These are phyloP conservation scores for Lasioglossum pauxillum DNA, from an alignment of 2,888 invertebrate species.

Conservation along the genomic window DNA sequence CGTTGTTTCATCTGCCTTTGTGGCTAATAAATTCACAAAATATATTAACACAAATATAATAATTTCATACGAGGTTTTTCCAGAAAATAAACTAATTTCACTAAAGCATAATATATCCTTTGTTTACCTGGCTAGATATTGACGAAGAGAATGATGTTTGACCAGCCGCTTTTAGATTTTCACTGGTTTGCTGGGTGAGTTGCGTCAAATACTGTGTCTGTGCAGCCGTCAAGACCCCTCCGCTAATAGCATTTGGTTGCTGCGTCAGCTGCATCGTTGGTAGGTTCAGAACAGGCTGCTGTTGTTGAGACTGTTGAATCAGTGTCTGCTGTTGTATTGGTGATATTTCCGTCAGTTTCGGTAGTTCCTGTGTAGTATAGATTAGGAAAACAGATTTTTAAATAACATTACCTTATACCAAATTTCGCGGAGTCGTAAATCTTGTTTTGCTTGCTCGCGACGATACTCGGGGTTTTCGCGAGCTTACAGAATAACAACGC, in stretches of 20 bases:
- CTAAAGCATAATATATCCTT: not conserved
- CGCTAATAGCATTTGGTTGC: constrained; percentile 83
- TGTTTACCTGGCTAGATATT: constrained; percentile 78
- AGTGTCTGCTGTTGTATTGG: constrained; percentile 84
- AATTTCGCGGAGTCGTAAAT: no score
- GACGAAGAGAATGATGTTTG: constrained; percentile 78
- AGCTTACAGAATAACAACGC: no score
- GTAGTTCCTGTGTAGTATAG: constrained; percentile 70
- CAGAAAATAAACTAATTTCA: constrained; percentile 47
- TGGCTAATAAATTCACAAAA: constrained; percentile 66
- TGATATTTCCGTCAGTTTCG: constrained; percentile 78
- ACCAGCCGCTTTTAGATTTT: constrained; percentile 86
- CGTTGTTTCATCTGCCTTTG: constrained; percentile 81
- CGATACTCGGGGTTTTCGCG: no score
- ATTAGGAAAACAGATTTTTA: constrained; percentile 13
- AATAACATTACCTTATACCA: not conserved
- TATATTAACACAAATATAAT: constrained; percentile 25
- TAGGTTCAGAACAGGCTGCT: constrained; percentile 76
- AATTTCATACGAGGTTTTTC: not conserved
- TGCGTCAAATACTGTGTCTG: constrained; percentile 87
- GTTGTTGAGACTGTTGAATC: constrained; percentile 83
- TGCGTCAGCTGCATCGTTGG: constrained; percentile 82
- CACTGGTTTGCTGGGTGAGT: constrained; percentile 86
- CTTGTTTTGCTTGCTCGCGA: no score
- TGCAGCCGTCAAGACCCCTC: constrained; percentile 85